Base-by-base conservation (phyloP, 1,140 invertebrate species). In the Lepidurus apus region DNA sequence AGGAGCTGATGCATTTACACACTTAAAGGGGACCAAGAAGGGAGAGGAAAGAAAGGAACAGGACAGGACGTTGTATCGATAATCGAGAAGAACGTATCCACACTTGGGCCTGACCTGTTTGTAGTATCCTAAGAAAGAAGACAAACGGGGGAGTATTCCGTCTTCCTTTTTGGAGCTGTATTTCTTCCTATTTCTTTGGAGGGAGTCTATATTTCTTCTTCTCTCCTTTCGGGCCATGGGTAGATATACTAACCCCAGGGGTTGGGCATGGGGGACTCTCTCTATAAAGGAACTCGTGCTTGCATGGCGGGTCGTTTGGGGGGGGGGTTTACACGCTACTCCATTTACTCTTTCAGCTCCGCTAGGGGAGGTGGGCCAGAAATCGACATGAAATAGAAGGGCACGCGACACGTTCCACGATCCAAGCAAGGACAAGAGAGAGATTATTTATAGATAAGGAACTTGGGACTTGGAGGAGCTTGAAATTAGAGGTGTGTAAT, bases 331-430 rank as follows among this genome's bases (percentile, higher is more conserved):
- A 65, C 21, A 65, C 53, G 53, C 53, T 65, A 65, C 53, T 65
- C 53, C 8, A 17, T 47, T 47, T 47, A 65, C 13, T 17, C 53
- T 65, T 21, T 65, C 53, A 34, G 34, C 34, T 34, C 34, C 34
- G 34, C 34, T 34, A 7, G 17, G 17, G 53, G 53, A 21, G 53
- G 6, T 7, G 13, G 17, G 8, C 8, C 53, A 65, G 53, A 34
- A 34, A 65, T 65, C 53, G 53, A 65, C 21, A 21, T n/a, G 53
- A 7, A 65, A 65, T 65, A 65, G 53, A 65, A 65, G 53, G 53
- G 53, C 53, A 65, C 9, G 53, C 8, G 53, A 65, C 53, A n/a
- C 53, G 53, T 65, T 65, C 53, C 13, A 17, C 21, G 53, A 65
- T 65, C 53, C 21, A 65, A 21, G 53, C 53, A 65, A 65, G 53